phyloP scores from a whole-genome alignment of 1,140 invertebrate species.

The Drosophila suzukii region DNA sequence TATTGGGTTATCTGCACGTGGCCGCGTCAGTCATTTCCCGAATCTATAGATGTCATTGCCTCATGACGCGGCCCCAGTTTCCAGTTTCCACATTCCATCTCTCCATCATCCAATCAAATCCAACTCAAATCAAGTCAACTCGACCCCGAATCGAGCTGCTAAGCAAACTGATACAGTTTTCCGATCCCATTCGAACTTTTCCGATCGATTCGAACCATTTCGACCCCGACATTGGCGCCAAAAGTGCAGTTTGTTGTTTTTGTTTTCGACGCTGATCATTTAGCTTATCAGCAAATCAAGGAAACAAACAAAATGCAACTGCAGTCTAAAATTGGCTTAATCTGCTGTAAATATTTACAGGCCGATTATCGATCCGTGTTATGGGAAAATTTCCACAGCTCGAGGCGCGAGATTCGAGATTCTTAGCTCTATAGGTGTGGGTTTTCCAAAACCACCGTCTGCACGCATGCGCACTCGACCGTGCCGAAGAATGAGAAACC shows the following conservation, averaged over 20 bases:
- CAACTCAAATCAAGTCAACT: not conserved
- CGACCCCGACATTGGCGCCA: constrained; percentile 71
- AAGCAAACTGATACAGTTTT: constrained; percentile 10
- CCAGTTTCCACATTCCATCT: constrained; percentile 12
- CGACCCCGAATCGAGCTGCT: constrained; percentile 3
- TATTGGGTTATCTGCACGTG: constrained; percentile 74
- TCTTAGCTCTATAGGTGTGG: not conserved
- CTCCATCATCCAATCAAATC: not conserved
- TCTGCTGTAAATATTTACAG: constrained; percentile 73
- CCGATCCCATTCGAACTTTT: not conserved
- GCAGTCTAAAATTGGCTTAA: constrained; percentile 55
- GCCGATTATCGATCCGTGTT: constrained; percentile 56
- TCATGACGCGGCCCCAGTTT: constrained; percentile 26
- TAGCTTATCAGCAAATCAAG: constrained; percentile 54
- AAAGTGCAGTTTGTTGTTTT: constrained; percentile 46
- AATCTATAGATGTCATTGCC: constrained; percentile 20
- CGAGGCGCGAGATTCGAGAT: not conserved
- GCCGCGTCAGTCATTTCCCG: constrained; percentile 26
- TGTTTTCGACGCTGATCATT: constrained; percentile 22
- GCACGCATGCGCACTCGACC: constrained; percentile 60
- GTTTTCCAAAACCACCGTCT: constrained; percentile 3
- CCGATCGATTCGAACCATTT: not conserved
- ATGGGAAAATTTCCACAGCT: constrained; percentile 26
- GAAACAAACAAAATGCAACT: constrained; percentile 43
- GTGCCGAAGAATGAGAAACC: constrained; percentile 34